phyloP scores from a whole-genome alignment of 2,113 vertebrate genomes.

The Odocoileus hemionus region DNA sequence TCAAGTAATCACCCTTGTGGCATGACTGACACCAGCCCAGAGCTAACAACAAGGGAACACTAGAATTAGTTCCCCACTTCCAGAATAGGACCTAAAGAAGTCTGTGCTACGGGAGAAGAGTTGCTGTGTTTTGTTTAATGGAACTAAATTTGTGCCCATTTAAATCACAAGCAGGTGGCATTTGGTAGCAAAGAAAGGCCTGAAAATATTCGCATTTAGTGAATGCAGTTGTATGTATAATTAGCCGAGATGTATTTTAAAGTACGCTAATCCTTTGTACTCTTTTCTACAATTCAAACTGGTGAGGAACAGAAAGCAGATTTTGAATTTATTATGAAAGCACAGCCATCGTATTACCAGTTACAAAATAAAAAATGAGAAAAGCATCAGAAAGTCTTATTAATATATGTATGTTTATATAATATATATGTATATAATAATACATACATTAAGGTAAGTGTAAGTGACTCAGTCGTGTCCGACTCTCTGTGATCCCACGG shows the following conservation, averaged over 20 bases:
- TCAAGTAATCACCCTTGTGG: conserved; percentile 14
- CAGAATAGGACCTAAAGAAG: conserved; percentile 50
- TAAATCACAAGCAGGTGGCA: conserved; percentile 73
- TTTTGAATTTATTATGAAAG: conserved; percentile 69
- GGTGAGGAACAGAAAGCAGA: conserved; percentile 66
- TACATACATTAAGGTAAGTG: not conserved
- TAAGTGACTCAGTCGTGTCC: not conserved
- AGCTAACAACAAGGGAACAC: conserved; percentile 22
- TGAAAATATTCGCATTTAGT: conserved; percentile 72
- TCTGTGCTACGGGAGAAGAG: conserved; percentile 4
- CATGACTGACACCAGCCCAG: not conserved
- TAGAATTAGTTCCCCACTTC: conserved; percentile 21
- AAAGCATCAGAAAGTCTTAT: not conserved
- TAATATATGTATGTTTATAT: not conserved
- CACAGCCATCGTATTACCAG: conserved; percentile 2
- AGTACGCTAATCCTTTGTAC: conserved; percentile 70
- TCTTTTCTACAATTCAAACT: conserved; percentile 75
- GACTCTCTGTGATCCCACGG: not conserved
- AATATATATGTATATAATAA: not conserved
- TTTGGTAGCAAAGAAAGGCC: conserved; percentile 70
- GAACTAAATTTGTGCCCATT: conserved; percentile 69
- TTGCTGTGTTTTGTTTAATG: conserved; percentile 67
- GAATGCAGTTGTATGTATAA: conserved; percentile 75
- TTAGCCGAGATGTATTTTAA: conserved; percentile 79
- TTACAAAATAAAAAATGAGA: not conserved